Conservation (phyloP, 1,140 invertebrate genomes). For the Nomia melanderi region DNA sequence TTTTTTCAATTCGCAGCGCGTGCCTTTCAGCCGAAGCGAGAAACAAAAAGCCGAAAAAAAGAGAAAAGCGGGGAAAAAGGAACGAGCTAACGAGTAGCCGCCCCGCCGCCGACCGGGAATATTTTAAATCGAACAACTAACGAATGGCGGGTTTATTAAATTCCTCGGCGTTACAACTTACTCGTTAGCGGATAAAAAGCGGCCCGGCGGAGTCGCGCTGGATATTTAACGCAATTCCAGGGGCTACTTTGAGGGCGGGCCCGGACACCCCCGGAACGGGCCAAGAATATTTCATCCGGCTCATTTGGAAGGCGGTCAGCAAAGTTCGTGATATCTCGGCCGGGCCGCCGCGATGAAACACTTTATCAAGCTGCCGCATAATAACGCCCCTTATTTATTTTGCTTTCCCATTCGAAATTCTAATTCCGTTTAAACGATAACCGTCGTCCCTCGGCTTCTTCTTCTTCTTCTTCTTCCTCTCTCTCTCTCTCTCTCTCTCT, state of each 20-base stretch:
- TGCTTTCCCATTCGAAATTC: conserved; percentile 54
- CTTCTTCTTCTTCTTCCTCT: too few species aligned
- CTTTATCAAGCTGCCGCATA: conserved; percentile 32
- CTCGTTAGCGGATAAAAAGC: conserved; percentile 42
- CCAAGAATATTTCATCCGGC: conserved; percentile 54
- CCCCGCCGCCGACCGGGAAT: neutral
- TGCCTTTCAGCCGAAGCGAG: too few species aligned
- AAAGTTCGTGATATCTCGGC: conserved; percentile 24
- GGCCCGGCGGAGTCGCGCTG: conserved; percentile 17
- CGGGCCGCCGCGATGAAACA: conserved; percentile 46
- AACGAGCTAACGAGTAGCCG: neutral
- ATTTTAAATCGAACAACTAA: conserved; percentile 23
- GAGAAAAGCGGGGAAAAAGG: too few species aligned
- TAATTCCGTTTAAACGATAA: conserved; percentile 58
- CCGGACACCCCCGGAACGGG: neutral
- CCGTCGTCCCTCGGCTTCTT: too few species aligned
- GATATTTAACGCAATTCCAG: conserved; percentile 30
- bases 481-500: too few species aligned
- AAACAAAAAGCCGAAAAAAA: too few species aligned
- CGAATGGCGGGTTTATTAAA: conserved; percentile 15
- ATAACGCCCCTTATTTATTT: conserved; percentile 53
- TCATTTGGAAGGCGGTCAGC: conserved; percentile 27
- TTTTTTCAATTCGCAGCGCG: neutral
- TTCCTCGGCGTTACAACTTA: conserved; percentile 11
- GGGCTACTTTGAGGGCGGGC: conserved; percentile 23